Percentiles rank a stretch among this genome's conserved stretches.
Evolutionary conservation across 2,113 vertebrate genomes (phyloP).

Genomic region (Polyodon spathula): DNA sequence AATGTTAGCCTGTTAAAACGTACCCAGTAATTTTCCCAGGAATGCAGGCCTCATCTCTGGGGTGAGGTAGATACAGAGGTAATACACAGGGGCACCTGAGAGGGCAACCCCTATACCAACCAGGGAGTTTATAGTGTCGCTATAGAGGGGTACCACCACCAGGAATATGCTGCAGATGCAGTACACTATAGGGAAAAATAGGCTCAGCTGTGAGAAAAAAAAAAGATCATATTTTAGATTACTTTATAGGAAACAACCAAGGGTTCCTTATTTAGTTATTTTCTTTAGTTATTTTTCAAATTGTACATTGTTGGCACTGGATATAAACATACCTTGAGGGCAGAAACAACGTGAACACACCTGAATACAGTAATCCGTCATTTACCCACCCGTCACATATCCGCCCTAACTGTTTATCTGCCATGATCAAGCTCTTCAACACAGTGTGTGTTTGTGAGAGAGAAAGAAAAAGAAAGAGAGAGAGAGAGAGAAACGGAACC

Average conservation of each 20-base stretch:
- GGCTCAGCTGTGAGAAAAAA: slow-evolving; percentile 44
- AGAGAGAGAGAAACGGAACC: too few species aligned
- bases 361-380: too few species aligned
- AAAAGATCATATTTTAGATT: neutral
- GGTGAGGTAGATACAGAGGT: slow-evolving; percentile 52
- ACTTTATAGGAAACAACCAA: neutral
- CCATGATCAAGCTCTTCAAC: too few species aligned
- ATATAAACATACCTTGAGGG: too few species aligned
- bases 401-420: too few species aligned
- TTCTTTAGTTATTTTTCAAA: too few species aligned
- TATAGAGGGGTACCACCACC: slow-evolving; percentile 66
- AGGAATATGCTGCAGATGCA: slow-evolving; percentile 62
- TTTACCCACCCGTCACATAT: too few species aligned
- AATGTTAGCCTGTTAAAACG: slow-evolving; percentile 12
- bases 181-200: slow-evolving; percentile 69
- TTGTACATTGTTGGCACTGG: too few species aligned
- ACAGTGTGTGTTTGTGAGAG: too few species aligned
- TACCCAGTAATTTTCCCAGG: slow-evolving; percentile 42
- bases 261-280: too few species aligned
- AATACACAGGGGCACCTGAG: slow-evolving; percentile 62
- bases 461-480: too few species aligned
- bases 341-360: too few species aligned
- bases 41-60: slow-evolving; percentile 51
- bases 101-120: slow-evolving; percentile 62
- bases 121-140: slow-evolving; percentile 63